Percentiles rank a stretch among this genome's conserved stretches.
Evolutionary conservation across 2,888 invertebrate genomes (phyloP).

Genomic region (Agrotis puta): DNA sequence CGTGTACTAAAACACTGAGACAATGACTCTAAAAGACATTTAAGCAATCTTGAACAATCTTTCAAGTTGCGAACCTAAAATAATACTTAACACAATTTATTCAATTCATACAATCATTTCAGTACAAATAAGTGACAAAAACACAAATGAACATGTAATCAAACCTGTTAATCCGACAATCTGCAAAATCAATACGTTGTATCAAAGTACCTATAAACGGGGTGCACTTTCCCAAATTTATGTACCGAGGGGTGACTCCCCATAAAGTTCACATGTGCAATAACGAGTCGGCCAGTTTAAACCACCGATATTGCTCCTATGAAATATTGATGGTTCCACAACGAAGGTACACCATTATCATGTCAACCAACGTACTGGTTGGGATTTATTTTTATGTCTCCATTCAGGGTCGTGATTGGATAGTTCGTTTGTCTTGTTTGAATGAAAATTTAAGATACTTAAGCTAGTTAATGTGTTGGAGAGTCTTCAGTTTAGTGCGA

Average conservation of each 20-base stretch:
- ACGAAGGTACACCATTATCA: slow-evolving; percentile 74
- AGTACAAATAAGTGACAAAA: slow-evolving; percentile 34
- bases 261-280: slow-evolving; percentile 88
- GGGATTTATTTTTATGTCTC: slow-evolving; percentile 62
- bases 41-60: background rate
- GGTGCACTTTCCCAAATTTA: slow-evolving; percentile 87
- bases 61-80: background rate
- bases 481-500: background rate
- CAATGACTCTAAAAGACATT: background rate
- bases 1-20: background rate
- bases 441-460: background rate
- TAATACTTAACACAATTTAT: background rate
- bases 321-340: slow-evolving; percentile 86
- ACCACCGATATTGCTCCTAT: slow-evolving; percentile 84
- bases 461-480: background rate
- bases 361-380: slow-evolving; percentile 61
- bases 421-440: slow-evolving; percentile 4
- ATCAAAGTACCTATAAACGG: slow-evolving; percentile 64
- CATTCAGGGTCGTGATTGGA: slow-evolving; percentile 36
- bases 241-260: slow-evolving; percentile 87
- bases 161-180: slow-evolving; percentile 76
- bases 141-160: slow-evolving; percentile 53
- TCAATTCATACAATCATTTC: background rate
- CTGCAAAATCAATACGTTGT: slow-evolving; percentile 86
- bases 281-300: slow-evolving; percentile 87